A percentile compares a stretch with the other conserved stretches of the same genome.
phyloP scores from a whole-genome alignment of 2,888 invertebrate species.

The Drosophila nr. fundita region DNA sequence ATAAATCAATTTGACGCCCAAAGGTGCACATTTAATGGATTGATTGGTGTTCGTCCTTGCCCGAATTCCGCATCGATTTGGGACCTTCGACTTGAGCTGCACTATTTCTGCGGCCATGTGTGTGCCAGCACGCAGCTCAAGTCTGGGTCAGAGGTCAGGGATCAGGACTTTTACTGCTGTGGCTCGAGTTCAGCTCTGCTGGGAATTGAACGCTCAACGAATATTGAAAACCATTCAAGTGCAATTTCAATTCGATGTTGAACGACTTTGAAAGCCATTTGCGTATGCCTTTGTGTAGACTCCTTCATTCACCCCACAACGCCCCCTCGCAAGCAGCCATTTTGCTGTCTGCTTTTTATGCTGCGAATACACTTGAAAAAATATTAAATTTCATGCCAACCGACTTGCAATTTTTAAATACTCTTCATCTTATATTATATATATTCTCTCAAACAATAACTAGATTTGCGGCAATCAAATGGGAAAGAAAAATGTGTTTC shows the following conservation, averaged over 20 bases:
- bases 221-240: conserved; percentile 57
- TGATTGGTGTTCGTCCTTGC: conserved; percentile 11
- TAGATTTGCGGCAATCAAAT: background rate
- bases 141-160: conserved; percentile 12
- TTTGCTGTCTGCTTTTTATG: conserved; percentile 7
- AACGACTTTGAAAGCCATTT: conserved; percentile 38
- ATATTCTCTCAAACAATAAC: background rate
- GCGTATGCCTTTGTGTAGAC: conserved; percentile 23
- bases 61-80: conserved; percentile 4
- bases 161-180: conserved; percentile 14
- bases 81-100: conserved; percentile 4
- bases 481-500: background rate
- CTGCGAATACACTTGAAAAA: conserved; percentile 2
- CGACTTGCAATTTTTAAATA: background rate
- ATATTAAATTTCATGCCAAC: background rate
- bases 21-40: conserved; percentile 23
- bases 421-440: background rate
- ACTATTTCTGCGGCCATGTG: background rate
- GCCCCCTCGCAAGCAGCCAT: background rate
- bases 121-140: background rate
- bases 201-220: conserved; percentile 15
- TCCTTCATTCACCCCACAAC: background rate
- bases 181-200: conserved; percentile 9
- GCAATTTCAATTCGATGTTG: conserved; percentile 43
- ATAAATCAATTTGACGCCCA: conserved; percentile 15